Conservation (phyloP, 2,113 vertebrate genomes). For the Oxyura jamaicensis region DNA sequence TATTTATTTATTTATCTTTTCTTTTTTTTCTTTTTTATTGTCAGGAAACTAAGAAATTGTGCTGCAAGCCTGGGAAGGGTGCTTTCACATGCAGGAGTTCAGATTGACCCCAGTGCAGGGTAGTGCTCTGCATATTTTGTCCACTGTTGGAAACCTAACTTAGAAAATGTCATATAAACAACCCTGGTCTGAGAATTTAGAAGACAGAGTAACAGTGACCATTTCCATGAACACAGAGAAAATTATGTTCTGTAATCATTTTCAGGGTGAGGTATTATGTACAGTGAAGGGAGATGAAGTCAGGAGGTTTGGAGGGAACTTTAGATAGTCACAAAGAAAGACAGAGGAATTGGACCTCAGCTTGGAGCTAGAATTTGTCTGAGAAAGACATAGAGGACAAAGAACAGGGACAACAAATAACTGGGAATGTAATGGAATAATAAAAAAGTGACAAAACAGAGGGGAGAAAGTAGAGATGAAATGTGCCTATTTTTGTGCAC, state of each 20-base stretch:
- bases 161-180: background rate
- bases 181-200: background rate
- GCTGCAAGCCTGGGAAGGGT: background rate
- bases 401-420: background rate
- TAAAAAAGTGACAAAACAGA: background rate
- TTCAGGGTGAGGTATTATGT: background rate
- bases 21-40: background rate
- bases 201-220: background rate
- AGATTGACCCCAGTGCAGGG: background rate
- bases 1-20: too few species aligned
- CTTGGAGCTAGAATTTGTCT: background rate
- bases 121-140: background rate
- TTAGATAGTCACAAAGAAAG: background rate
- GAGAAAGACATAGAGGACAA: background rate
- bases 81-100: background rate
- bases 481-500: background rate
- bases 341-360: background rate
- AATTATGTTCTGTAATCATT: background rate
- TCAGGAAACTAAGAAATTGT: background rate
- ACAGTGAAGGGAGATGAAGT: background rate
- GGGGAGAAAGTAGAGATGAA: background rate
- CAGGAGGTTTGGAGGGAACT: background rate
- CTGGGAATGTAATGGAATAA: background rate
- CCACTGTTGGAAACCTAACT: background rate
- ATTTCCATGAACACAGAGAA: too few species aligned